Conservation (phyloP, 2,888 invertebrate genomes). For the Metellina segmentata region DNA sequence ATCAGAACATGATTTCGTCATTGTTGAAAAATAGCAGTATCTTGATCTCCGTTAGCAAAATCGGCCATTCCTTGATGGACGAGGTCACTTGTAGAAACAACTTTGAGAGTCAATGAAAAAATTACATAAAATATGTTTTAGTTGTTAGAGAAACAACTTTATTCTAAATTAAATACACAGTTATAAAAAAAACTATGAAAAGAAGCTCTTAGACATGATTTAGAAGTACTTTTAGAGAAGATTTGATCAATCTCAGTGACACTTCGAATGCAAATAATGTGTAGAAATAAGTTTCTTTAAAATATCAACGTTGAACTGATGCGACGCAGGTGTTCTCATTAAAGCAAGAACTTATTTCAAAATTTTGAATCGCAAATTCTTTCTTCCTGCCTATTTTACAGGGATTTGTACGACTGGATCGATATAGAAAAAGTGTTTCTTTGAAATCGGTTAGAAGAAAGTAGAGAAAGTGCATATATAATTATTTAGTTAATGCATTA, state of each 20-base stretch:
- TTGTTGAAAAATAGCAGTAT: too few species aligned
- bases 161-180: too few species aligned
- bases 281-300: not conserved
- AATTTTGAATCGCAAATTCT: not conserved
- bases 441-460: not conserved
- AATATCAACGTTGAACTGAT: not conserved
- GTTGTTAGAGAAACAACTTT: too few species aligned
- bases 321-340: constrained; percentile 29
- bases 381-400: not conserved
- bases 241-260: not conserved
- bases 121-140: too few species aligned
- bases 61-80: too few species aligned
- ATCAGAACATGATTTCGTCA: too few species aligned
- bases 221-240: not conserved
- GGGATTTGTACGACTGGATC: not conserved
- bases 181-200: too few species aligned
- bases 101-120: too few species aligned
- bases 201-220: not conserved
- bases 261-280: not conserved
- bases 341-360: constrained; percentile 26
- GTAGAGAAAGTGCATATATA: not conserved
- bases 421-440: not conserved
- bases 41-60: too few species aligned
- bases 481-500: not conserved
- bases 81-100: too few species aligned